Percentiles rank a stretch among this genome's conserved stretches.
Evolutionary conservation across 2,797 vertebrate genomes (phyloP).

Genomic region (Phalanger gymnotis): DNA sequence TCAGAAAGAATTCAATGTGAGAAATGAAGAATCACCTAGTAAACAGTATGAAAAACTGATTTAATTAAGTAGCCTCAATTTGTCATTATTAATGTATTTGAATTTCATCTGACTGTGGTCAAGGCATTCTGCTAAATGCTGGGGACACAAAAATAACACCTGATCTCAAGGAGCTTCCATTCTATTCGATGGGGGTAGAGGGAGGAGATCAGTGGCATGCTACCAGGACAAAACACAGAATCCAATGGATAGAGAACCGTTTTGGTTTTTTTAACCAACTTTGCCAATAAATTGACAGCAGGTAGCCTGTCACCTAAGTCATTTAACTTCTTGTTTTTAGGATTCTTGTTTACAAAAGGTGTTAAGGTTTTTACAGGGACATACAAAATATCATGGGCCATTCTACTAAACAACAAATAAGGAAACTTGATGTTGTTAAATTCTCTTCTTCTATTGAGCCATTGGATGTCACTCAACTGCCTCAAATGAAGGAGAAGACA

Average conservation of each 20-base stretch:
- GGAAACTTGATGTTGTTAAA: neutral
- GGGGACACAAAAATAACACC: neutral
- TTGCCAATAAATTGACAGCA: neutral
- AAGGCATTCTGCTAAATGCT: neutral
- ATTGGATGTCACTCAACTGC: neutral
- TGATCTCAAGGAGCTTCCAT: neutral
- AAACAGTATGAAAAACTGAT: neutral
- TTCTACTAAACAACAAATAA: neutral
- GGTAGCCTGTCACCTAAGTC: neutral
- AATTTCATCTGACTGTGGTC: neutral
- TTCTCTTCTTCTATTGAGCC: neutral
- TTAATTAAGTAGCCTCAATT: neutral
- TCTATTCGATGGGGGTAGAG: rapidly evolving
- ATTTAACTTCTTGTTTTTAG: neutral
- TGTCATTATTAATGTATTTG: neutral
- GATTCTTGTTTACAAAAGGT: neutral
- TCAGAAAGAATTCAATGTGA: neutral
- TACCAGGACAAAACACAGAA: neutral
- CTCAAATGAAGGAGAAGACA: neutral
- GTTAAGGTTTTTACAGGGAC: neutral
- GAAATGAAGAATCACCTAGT: neutral
- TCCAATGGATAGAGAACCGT: neutral
- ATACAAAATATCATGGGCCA: neutral
- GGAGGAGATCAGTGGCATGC: neutral
- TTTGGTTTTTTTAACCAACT: neutral